Conservation (phyloP, 2,797 vertebrate genomes). For the Sebastolobus alascanus region DNA sequence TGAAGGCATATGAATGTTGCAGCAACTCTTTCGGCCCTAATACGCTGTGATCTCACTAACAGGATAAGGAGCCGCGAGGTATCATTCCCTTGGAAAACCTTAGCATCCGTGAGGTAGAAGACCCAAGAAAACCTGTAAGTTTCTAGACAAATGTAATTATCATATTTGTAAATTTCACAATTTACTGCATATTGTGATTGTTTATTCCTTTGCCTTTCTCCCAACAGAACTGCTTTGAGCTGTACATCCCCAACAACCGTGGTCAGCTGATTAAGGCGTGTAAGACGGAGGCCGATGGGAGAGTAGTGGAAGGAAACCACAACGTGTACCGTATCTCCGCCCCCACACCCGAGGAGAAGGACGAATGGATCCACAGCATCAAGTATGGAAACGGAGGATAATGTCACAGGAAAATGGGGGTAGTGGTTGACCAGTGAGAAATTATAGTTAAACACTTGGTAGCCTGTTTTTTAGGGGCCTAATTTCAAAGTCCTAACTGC, state of each 20-base stretch:
- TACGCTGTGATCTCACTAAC: slow-evolving; percentile 32
- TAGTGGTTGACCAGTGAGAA: neutral
- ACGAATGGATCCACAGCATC: slow-evolving; percentile 96
- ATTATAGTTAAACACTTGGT: neutral
- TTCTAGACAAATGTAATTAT: neutral
- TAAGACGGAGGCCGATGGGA: slow-evolving; percentile 91
- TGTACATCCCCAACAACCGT: slow-evolving; percentile 97
- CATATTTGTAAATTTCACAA: neutral
- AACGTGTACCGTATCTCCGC: slow-evolving; percentile 93
- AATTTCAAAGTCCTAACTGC: neutral
- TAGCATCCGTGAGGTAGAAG: slow-evolving; percentile 96
- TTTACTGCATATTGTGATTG: neutral
- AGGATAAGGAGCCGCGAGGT: slow-evolving; percentile 96
- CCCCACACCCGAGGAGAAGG: slow-evolving; percentile 94
- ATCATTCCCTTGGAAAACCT: slow-evolving; percentile 96
- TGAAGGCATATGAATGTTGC: neutral
- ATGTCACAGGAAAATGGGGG: neutral
- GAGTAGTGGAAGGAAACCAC: slow-evolving; percentile 96
- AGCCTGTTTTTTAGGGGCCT: neutral
- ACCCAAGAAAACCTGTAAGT: slow-evolving; percentile 93
- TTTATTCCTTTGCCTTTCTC: neutral
- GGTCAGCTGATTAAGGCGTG: slow-evolving; percentile 96
- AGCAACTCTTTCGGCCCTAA: neutral
- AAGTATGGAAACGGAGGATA: slow-evolving; percentile 81
- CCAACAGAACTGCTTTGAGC: slow-evolving; percentile 93